Evolutionary conservation across 2,797 vertebrate species (phyloP).

Genomic region (Sebastes jordani): DNA sequence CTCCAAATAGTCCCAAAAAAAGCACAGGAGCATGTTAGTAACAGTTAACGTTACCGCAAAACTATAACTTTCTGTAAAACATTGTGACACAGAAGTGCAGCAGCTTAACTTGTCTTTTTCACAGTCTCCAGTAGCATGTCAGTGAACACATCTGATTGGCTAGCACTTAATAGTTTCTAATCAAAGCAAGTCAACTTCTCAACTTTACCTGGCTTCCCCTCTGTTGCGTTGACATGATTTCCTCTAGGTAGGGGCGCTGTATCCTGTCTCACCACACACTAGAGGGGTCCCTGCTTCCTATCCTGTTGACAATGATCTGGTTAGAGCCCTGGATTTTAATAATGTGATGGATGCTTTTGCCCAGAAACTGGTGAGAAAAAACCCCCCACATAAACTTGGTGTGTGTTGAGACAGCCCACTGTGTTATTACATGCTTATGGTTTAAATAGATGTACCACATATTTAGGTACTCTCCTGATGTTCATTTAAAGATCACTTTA

Average conservation of each 20-base stretch:
- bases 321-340: background rate
- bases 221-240: background rate
- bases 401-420: background rate
- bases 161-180: background rate
- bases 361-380: background rate
- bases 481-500: background rate
- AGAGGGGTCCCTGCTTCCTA: background rate
- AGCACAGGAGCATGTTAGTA: background rate
- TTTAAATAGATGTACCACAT: background rate
- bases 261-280: background rate
- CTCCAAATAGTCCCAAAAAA: background rate
- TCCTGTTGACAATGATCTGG: background rate
- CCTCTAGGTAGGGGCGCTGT: background rate
- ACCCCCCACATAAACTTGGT: accelerated
- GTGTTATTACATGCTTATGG: background rate
- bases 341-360: background rate
- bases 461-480: no score
- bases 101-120: background rate
- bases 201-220: background rate
- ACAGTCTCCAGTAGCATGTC: background rate
- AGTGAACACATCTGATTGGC: background rate
- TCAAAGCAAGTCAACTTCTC: background rate
- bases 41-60: background rate
- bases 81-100: background rate
- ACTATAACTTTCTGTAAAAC: background rate